phyloP scores from a whole-genome alignment of 2,888 invertebrate species.

The Margaritifera margaritifera region DNA sequence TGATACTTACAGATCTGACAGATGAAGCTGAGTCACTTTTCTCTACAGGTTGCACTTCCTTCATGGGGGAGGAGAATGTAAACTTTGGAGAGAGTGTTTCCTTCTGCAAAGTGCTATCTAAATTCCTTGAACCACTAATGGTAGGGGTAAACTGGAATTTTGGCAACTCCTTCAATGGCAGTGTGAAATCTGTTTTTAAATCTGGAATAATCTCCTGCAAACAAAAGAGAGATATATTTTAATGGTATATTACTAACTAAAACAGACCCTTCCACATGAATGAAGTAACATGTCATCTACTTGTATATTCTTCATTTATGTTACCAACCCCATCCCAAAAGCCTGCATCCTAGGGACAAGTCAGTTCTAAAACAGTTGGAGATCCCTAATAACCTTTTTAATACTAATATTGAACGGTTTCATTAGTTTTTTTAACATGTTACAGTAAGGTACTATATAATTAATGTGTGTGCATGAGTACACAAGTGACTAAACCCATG shows the following conservation, averaged over 20 bases:
- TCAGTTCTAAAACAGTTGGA: no score
- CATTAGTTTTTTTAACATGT: no score
- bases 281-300: no score
- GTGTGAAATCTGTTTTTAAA: constrained; percentile 72
- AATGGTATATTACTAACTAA: not conserved
- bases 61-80: constrained; percentile 60
- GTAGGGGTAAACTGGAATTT: constrained; percentile 75
- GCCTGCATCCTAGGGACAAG: no score
- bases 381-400: no score
- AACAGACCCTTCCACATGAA: no score
- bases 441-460: no score
- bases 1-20: constrained; percentile 12
- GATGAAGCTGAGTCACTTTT: constrained; percentile 20
- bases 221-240: constrained; percentile 6
- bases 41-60: constrained; percentile 36
- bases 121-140: constrained; percentile 1
- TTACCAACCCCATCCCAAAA: no score
- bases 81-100: constrained; percentile 34
- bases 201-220: constrained; percentile 57
- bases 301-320: no score
- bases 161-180: constrained; percentile 78
- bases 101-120: not conserved
- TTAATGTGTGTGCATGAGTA: no score
- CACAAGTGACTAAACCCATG: no score
- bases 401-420: no score